Conservation (phyloP, 2,888 invertebrate species). For the Epicampocera succincta region DNA sequence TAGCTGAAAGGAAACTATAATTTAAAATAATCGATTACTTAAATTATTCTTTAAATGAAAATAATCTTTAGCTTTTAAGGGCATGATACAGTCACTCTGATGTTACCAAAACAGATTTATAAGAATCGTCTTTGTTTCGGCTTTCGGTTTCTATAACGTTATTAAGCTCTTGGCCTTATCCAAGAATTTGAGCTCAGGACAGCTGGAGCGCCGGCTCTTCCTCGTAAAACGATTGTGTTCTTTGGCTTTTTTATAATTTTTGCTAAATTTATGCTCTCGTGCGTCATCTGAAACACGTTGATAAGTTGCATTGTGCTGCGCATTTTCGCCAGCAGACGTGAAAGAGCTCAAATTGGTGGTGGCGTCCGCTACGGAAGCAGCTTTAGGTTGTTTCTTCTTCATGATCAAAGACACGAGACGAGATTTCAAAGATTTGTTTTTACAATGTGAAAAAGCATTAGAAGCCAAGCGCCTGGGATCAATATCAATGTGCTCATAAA, state of each 20-base stretch:
- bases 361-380: conserved; percentile 5
- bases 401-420: conserved; percentile 56
- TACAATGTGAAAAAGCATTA: conserved; percentile 44
- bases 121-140: too few relatives aligned
- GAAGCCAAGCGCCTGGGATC: conserved; percentile 71
- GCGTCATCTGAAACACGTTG: conserved; percentile 56
- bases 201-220: background rate
- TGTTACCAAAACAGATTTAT: too few relatives aligned
- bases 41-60: too few relatives aligned
- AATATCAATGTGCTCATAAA: conserved; percentile 33
- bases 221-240: background rate
- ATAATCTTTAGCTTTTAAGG: too few relatives aligned
- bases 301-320: conserved; percentile 43
- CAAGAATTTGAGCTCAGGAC: conserved; percentile 73
- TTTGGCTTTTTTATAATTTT: conserved; percentile 42
- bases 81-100: too few relatives aligned
- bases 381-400: conserved; percentile 40
- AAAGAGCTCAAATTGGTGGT: conserved; percentile 28
- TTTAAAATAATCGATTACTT: too few relatives aligned
- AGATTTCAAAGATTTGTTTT: conserved; percentile 52
- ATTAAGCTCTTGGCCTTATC: conserved; percentile 77
- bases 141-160: too few relatives aligned
- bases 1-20: too few relatives aligned
- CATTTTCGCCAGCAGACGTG: conserved; percentile 51
- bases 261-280: conserved; percentile 36